Base-by-base conservation (phyloP, 2,113 vertebrate genomes). In the Neomonachus schauinslandi region DNA sequence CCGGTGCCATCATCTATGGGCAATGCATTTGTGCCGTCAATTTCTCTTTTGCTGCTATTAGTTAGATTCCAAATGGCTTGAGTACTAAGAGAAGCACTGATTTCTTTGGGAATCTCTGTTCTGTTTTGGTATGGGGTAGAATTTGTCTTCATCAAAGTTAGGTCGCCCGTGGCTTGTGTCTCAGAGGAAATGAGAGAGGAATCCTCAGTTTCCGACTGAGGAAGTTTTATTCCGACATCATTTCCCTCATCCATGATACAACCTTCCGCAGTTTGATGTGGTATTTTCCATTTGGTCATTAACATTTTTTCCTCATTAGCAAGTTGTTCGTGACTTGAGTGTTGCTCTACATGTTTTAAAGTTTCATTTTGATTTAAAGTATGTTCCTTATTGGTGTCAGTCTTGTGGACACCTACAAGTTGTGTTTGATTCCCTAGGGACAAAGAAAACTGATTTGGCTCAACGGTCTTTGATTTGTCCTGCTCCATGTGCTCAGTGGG, bases 1-100 rank as follows among this genome's bases (percentile, higher is more conserved):
- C 95, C 91, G 7, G 31, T 22, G 28, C 76, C 33, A 5, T 92
- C 72, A 26, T 71, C 71, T 67, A 94, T 51, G 15, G 53, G 80
- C 39, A 95, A 53, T 67, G 76, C 53, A 49, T 92, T 86, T 79
- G 15, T 74, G 55, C 14, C 33, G 59, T 91, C 86, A 51, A 1
- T 93, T 49, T 49, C 79, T 82, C 95, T 89, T 89, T 94, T 83
- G 2, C 92, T 77, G 10, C 79, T 79, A 0, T 72, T 85, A 83
- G 74, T 81, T 90, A 94, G 94, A 55, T 49, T 87, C 86, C 90
- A 72, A 65, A 59, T 90, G 82, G 89, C 49, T 90, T 97, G 93
- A 94, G 79, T 84, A 65, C 69, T 57, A 14, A 49, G 4, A 85
- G 67, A 87, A 91, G 53, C 77, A 65, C 71, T 92, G 53, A 36